phyloP scores from a whole-genome alignment of 2,888 invertebrate species.

The Euphydryas editha region DNA sequence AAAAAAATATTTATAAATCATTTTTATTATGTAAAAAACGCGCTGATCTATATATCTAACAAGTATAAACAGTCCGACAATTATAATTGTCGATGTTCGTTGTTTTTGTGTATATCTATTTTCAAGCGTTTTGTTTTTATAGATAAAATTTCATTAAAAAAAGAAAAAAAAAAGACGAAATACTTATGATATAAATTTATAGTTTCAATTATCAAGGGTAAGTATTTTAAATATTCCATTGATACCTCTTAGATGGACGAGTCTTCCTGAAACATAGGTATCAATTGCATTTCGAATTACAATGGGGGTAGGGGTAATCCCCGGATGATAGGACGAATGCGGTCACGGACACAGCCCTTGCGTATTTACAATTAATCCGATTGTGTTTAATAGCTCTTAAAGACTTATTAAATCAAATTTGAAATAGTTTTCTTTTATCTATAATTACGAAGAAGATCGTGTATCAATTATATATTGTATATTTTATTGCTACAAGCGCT shows the following conservation, averaged over 20 bases:
- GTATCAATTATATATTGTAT: neutral
- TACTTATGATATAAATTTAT: too few species aligned
- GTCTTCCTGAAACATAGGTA: neutral
- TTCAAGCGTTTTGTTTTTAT: too few species aligned
- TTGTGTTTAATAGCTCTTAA: constrained; percentile 7
- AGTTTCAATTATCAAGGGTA: neutral
- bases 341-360: constrained; percentile 4
- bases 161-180: too few species aligned
- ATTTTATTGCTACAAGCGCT: neutral
- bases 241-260: neutral
- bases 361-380: constrained; percentile 10
- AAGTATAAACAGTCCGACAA: too few species aligned
- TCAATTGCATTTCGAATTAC: constrained; percentile 13
- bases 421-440: neutral
- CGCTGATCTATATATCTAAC: too few species aligned
- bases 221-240: neutral
- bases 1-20: too few species aligned
- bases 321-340: constrained; percentile 15
- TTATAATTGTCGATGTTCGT: too few species aligned
- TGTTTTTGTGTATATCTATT: too few species aligned
- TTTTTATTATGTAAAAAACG: too few species aligned
- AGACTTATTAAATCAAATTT: neutral
- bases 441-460: neutral
- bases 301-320: constrained; percentile 5
- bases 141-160: too few species aligned